Conservation (phyloP, 2,113 vertebrate genomes). For the Ammospiza nelsoni region DNA sequence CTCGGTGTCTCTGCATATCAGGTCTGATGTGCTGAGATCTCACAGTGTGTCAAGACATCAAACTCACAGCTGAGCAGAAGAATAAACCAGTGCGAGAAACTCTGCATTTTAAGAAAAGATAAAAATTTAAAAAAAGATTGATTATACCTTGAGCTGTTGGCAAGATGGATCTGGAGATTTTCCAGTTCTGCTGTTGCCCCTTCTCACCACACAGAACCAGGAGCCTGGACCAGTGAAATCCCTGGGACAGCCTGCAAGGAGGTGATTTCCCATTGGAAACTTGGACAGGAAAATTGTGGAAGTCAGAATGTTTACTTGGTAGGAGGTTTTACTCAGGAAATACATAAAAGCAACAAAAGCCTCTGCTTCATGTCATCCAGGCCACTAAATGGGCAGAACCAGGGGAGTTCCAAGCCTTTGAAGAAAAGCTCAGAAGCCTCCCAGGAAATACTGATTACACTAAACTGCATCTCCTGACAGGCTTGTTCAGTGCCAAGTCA, state of each 20-base stretch:
- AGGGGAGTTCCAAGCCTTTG: background rate
- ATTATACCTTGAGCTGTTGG: background rate
- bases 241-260: background rate
- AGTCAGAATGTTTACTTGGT: background rate
- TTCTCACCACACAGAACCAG: background rate
- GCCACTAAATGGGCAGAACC: background rate
- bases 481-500: background rate
- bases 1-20: too few species aligned
- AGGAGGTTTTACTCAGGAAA: background rate
- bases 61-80: background rate
- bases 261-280: background rate
- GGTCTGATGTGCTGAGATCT: too few species aligned
- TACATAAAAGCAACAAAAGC: background rate
- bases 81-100: background rate
- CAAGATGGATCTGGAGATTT: background rate
- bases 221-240: background rate
- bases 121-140: background rate
- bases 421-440: background rate
- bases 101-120: background rate
- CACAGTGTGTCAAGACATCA: background rate
- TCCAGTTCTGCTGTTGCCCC: background rate
- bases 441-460: background rate
- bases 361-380: background rate
- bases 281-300: fast-evolving
- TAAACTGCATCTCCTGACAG: background rate